These are phyloP conservation scores for Andrena hattorfiana DNA, from an alignment of 2,888 invertebrate genomes.

Conservation along the genomic window DNA sequence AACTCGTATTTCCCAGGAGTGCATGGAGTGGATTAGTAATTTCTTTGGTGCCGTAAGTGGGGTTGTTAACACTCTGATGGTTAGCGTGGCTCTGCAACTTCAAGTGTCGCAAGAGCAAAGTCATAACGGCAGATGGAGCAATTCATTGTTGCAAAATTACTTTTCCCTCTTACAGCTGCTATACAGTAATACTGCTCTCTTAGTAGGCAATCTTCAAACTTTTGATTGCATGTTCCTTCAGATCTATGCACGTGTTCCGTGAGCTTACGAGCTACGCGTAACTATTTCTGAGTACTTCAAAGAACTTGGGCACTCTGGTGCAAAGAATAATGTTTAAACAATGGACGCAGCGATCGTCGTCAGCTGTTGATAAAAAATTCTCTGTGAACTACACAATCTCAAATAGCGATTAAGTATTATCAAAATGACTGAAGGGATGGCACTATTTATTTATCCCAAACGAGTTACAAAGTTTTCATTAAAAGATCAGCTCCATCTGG, in stretches of 20 bases:
- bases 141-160: conserved; percentile 14
- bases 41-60: neutral
- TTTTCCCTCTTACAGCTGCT: neutral
- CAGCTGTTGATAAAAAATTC: too few species aligned
- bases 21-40: neutral
- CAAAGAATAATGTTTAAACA: conserved; percentile 8
- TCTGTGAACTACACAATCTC: too few species aligned
- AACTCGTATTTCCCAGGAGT: neutral
- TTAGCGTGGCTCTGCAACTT: neutral
- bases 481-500: too few species aligned
- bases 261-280: neutral
- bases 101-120: neutral
- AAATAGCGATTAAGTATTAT: too few species aligned
- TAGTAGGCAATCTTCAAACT: conserved; percentile 8
- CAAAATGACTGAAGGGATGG: too few species aligned
- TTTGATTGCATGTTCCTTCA: neutral
- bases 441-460: too few species aligned
- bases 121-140: conserved; percentile 13
- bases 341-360: neutral
- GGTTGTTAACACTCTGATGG: neutral
- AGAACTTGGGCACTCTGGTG: neutral
- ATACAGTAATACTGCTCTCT: neutral
- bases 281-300: neutral
- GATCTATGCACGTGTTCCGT: neutral
- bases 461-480: too few species aligned